These are phyloP conservation scores for Buteo buteo DNA, from an alignment of 2,113 vertebrate genomes.

Conservation along the genomic window DNA sequence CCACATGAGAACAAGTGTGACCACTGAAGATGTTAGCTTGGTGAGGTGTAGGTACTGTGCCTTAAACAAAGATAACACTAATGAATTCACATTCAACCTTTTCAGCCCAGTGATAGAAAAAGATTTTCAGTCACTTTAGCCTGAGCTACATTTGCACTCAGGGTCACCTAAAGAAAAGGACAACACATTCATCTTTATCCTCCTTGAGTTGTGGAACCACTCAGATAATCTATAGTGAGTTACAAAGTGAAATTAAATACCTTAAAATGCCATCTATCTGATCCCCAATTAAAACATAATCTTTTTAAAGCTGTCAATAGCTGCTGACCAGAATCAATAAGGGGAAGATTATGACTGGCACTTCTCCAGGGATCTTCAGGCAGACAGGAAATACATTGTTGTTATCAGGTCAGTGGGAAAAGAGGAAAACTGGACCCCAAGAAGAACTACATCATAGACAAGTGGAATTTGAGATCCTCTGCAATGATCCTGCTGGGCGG, in stretches of 20 bases:
- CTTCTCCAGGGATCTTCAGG: conserved; percentile 67
- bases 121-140: conserved; percentile 81
- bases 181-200: conserved; percentile 82
- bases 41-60: conserved; percentile 41
- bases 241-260: conserved; percentile 72
- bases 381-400: conserved; percentile 61
- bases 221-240: conserved; percentile 72
- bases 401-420: conserved; percentile 44
- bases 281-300: conserved; percentile 86
- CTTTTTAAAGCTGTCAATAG: conserved; percentile 83
- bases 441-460: neutral
- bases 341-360: conserved; percentile 75
- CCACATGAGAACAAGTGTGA: neutral
- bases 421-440: conserved; percentile 1
- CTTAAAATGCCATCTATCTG: conserved; percentile 78
- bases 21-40: neutral
- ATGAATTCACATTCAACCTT: conserved; percentile 81
- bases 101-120: conserved; percentile 74
- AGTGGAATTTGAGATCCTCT: neutral
- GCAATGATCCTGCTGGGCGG: neutral
- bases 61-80: conserved; percentile 73
- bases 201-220: conserved; percentile 64
- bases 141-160: conserved; percentile 61
- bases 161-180: conserved; percentile 78
- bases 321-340: conserved; percentile 78